These are phyloP conservation scores for Microplitis mediator DNA, from an alignment of 1,140 invertebrate genomes.

Conservation along the genomic window DNA sequence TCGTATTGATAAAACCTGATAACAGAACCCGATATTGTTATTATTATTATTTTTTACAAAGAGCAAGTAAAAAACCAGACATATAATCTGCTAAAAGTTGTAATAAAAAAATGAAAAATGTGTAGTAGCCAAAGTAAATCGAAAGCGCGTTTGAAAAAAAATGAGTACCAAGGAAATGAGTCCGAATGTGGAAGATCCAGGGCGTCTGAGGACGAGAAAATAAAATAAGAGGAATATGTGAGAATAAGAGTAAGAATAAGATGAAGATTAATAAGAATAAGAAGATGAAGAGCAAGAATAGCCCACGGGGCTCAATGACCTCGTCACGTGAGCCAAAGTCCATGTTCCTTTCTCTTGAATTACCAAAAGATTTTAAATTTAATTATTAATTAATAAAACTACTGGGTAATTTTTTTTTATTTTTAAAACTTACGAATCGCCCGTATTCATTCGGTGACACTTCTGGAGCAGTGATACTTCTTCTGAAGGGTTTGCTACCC, in stretches of 20 bases:
- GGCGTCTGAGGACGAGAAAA: not conserved
- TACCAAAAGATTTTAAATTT: not conserved
- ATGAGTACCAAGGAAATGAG: not conserved
- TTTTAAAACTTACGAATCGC: slow-evolving; percentile 42
- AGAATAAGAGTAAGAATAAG: not conserved
- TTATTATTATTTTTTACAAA: too few relatives aligned
- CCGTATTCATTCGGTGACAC: slow-evolving; percentile 44
- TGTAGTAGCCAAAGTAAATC: too few relatives aligned
- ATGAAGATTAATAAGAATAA: slow-evolving; percentile 8
- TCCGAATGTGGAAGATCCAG: not conserved
- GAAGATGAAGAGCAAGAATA: slow-evolving; percentile 17
- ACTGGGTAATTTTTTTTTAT: not conserved
- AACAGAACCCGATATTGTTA: too few relatives aligned
- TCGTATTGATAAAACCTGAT: too few relatives aligned
- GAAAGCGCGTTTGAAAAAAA: too few relatives aligned
- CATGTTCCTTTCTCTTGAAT: not conserved
- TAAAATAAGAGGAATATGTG: not conserved
- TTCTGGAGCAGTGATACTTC: slow-evolving; percentile 34
- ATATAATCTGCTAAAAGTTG: too few relatives aligned
- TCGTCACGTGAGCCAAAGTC: slow-evolving; percentile 22
- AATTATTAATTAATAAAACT: too few relatives aligned
- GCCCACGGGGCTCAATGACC: slow-evolving; percentile 23
- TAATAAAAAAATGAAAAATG: too few relatives aligned
- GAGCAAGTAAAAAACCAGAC: too few relatives aligned
- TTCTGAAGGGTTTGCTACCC: slow-evolving; percentile 41